Percentiles rank a stretch among this genome's conserved stretches.
Conservation (phyloP, 1,140 invertebrate species). For the Bombus cullumanus region DNA sequence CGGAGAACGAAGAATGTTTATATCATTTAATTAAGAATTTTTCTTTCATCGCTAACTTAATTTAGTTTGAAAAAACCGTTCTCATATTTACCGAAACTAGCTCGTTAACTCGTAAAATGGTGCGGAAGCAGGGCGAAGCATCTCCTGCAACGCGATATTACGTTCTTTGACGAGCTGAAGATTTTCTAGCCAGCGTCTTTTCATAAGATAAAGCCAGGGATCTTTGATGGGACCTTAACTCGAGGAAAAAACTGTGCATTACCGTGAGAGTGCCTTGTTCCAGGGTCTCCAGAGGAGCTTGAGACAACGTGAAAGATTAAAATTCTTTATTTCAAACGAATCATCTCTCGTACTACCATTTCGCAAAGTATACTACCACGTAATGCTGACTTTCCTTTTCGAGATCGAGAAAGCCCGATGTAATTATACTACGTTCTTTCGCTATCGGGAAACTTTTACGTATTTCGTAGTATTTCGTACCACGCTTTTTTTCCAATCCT, state of each 20-base stretch:
- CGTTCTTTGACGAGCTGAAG: slow-evolving; percentile 1
- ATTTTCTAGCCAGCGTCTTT: background rate
- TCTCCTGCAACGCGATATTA: background rate
- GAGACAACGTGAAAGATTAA: background rate
- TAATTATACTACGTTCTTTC: background rate
- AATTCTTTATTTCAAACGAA: background rate
- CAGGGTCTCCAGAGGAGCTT: too few relatives aligned
- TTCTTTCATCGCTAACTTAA: background rate
- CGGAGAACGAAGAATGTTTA: too few relatives aligned
- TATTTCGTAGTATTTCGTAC: too few relatives aligned
- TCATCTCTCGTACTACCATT: too few relatives aligned
- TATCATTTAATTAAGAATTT: background rate
- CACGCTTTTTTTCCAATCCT: too few relatives aligned
- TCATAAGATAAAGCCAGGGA: background rate
- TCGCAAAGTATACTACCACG: background rate
- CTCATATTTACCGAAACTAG: background rate
- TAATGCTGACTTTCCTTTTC: background rate
- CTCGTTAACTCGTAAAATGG: background rate
- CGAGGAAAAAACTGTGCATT: background rate
- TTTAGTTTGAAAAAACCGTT: background rate
- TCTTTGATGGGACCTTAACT: background rate
- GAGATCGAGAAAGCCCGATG: background rate
- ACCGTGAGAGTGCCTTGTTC: background rate
- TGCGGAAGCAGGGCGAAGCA: too few relatives aligned
- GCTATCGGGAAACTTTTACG: too few relatives aligned